Percentiles rank a stretch among this genome's conserved stretches.
Evolutionary conservation across 2,797 vertebrate genomes (phyloP).

Genomic region (Falco biarmicus): DNA sequence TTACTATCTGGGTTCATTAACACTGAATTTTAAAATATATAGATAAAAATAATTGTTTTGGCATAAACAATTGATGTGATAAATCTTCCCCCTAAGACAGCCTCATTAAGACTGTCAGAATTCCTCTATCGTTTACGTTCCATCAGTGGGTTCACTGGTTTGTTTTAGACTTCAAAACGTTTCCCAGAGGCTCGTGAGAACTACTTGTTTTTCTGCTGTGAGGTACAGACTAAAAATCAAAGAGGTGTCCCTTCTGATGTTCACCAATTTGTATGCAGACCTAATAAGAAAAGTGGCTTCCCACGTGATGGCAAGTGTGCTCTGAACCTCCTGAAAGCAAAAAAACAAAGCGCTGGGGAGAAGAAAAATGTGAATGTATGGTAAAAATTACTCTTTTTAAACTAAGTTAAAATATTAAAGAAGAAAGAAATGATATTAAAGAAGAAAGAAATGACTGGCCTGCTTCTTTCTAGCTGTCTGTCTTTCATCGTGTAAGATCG

Average conservation of each 20-base stretch:
- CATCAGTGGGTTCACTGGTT: neutral
- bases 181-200: neutral
- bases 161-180: neutral
- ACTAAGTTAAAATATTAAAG: constrained; percentile 36
- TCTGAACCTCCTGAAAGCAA: neutral
- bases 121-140: neutral
- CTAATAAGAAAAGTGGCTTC: neutral
- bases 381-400: neutral
- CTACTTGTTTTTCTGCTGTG: neutral
- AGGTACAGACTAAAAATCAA: neutral
- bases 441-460: neutral
- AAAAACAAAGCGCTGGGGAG: neutral
- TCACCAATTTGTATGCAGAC: neutral
- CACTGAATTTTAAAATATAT: neutral
- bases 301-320: neutral
- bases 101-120: neutral
- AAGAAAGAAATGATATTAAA: neutral
- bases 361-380: constrained; percentile 25
- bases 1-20: neutral
- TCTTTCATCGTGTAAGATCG: neutral
- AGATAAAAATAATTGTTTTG: neutral
- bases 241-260: neutral
- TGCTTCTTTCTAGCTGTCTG: neutral
- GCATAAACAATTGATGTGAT: neutral
- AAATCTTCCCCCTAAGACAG: neutral